A percentile compares a stretch with the other conserved stretches of the same genome.
Conservation (phyloP, 2,113 vertebrate genomes). For the Theropithecus gelada region DNA sequence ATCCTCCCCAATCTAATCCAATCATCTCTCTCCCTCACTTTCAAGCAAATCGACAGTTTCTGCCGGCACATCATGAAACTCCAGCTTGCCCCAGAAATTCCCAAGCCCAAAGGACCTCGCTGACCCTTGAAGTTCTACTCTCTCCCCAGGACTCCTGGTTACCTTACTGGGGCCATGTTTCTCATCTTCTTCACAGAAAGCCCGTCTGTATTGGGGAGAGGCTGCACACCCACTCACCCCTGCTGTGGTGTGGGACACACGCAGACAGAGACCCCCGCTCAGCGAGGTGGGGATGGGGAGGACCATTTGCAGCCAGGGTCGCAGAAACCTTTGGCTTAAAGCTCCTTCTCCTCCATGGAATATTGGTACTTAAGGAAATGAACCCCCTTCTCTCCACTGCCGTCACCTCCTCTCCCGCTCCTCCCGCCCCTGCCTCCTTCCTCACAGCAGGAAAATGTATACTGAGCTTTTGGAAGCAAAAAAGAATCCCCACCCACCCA, state of each 20-base stretch:
- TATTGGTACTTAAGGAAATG: rapidly evolving
- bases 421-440: neutral
- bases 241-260: neutral
- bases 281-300: neutral
- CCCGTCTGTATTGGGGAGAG: neutral
- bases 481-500: neutral
- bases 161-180: neutral
- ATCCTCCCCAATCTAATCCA: conserved; percentile 47
- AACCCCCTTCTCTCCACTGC: neutral
- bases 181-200: neutral
- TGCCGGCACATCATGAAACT: neutral
- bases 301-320: neutral
- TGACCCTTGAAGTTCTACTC: neutral
- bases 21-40: neutral
- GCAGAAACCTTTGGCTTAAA: neutral
- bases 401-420: too few relatives aligned
- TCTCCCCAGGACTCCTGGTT: neutral
- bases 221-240: rapidly evolving
- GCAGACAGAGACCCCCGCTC: too few relatives aligned
- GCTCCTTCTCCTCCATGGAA: neutral
- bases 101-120: neutral
- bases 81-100: neutral
- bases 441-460: neutral
- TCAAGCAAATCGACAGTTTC: conserved; percentile 42
- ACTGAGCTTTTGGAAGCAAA: neutral